A percentile compares a stretch with the other conserved stretches of the same genome.
Evolutionary conservation across 1,140 invertebrate genomes (phyloP).

Genomic region (Drosophila mojavensis): DNA sequence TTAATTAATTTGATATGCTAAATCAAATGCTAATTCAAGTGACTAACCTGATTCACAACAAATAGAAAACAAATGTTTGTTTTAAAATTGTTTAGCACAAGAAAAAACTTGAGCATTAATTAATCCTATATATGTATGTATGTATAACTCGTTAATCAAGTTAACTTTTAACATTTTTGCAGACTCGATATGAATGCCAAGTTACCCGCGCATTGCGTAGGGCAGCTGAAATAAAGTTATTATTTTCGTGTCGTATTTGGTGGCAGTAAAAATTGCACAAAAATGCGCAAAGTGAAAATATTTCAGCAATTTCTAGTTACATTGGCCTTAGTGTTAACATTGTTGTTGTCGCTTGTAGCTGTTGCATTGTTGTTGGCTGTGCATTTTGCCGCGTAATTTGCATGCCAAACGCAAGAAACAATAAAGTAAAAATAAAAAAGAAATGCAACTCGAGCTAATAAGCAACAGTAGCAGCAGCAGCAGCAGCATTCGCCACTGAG

Average conservation of each 20-base stretch:
- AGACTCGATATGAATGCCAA: not conserved
- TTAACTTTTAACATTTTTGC: not conserved
- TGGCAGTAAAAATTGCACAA: constrained; percentile 45
- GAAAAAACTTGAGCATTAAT: too few species aligned
- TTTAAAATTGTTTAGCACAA: too few species aligned
- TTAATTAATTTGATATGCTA: too few species aligned
- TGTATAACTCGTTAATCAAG: too few species aligned
- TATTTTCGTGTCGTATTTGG: constrained; percentile 41
- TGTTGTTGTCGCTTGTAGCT: constrained; percentile 19
- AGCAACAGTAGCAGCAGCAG: constrained; percentile 46
- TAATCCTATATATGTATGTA: too few species aligned
- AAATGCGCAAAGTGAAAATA: constrained; percentile 66
- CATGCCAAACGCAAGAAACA: constrained; percentile 75
- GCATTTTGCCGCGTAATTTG: constrained; percentile 61
- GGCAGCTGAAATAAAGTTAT: constrained; percentile 57
- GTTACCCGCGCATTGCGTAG: not conserved
- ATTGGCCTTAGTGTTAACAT: constrained; percentile 50
- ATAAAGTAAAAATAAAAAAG: constrained; percentile 65
- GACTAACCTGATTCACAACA: too few species aligned
- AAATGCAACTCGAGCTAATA: constrained; percentile 66
- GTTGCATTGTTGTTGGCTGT: constrained; percentile 12
- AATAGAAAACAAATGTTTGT: too few species aligned
- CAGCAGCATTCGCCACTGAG: constrained; percentile 19
- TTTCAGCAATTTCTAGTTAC: constrained; percentile 64
- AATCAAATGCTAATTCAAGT: too few species aligned